Evolutionary conservation across 2,888 invertebrate species (phyloP).

Genomic region (Myopa testacea): DNA sequence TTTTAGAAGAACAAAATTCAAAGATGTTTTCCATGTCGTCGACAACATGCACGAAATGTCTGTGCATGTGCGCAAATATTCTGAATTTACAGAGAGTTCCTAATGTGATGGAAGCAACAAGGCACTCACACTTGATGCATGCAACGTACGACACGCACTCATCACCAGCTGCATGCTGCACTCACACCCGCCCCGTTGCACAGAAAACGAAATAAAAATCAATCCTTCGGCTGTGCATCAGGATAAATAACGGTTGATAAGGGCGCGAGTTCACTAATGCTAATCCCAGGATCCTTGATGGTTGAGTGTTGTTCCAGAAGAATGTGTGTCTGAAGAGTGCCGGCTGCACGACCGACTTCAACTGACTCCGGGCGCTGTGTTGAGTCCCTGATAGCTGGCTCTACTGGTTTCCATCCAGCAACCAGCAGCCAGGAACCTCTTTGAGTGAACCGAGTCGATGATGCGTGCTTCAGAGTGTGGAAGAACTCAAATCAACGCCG

Average conservation of each 20-base stretch:
- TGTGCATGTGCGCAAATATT: neutral
- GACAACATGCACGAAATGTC: slow-evolving; percentile 4
- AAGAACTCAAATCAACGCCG: too few relatives aligned
- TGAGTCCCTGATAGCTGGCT: slow-evolving; percentile 1
- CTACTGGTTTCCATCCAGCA: neutral
- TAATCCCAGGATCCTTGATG: neutral
- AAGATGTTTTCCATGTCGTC: slow-evolving; percentile 29
- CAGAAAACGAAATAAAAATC: slow-evolving; percentile 28
- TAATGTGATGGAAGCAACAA: too few relatives aligned
- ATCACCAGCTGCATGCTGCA: too few relatives aligned
- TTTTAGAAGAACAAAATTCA: neutral
- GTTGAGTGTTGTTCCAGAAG: neutral
- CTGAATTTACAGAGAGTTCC: neutral
- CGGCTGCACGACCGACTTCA: neutral
- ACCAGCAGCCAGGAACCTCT: too few relatives aligned
- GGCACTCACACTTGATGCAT: too few relatives aligned
- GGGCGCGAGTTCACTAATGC: slow-evolving; percentile 9
- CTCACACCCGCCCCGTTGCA: too few relatives aligned
- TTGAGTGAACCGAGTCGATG: too few relatives aligned
- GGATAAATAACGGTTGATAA: neutral
- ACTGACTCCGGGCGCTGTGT: neutral
- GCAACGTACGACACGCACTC: too few relatives aligned
- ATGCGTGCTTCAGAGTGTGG: too few relatives aligned
- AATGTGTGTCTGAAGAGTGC: neutral
- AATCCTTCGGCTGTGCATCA: slow-evolving; percentile 17